Evolutionary conservation across 2,113 vertebrate genomes (phyloP).

Genomic region (Pteropus alecto): DNA sequence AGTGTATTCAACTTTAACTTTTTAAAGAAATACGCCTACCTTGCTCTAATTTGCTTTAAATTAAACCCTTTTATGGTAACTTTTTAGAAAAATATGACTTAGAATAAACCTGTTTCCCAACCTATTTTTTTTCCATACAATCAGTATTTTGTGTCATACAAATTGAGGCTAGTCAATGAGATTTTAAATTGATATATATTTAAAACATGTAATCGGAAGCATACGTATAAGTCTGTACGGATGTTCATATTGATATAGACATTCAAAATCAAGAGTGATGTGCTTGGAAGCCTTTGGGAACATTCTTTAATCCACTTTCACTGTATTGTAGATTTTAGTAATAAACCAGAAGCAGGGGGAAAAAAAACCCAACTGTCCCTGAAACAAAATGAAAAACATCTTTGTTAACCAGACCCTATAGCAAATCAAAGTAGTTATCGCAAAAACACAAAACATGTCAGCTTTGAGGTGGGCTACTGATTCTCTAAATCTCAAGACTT

Average conservation of each 20-base stretch:
- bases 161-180: conserved; percentile 62
- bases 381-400: conserved; percentile 72
- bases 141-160: conserved; percentile 50
- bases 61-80: conserved; percentile 13
- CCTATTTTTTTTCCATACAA: conserved; percentile 40
- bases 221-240: background rate
- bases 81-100: conserved; percentile 25
- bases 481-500: background rate
- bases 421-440: conserved; percentile 38
- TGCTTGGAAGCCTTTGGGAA: conserved; percentile 55
- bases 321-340: conserved; percentile 94
- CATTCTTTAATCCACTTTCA: conserved; percentile 92
- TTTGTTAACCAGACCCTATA: conserved; percentile 61
- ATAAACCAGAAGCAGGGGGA: conserved; percentile 94
- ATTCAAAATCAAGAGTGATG: conserved; percentile 64
- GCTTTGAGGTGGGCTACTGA: background rate
- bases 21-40: conserved; percentile 34
- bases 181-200: conserved; percentile 62
- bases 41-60: conserved; percentile 54
- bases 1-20: conserved; percentile 35
- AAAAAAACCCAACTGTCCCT: conserved; percentile 94
- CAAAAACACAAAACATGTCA: conserved; percentile 20
- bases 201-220: conserved; percentile 27
- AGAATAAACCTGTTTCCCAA: conserved; percentile 66
- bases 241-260: background rate